These are phyloP conservation scores for Epinotia nisella DNA, from an alignment of 2,888 invertebrate genomes.

Conservation along the genomic window DNA sequence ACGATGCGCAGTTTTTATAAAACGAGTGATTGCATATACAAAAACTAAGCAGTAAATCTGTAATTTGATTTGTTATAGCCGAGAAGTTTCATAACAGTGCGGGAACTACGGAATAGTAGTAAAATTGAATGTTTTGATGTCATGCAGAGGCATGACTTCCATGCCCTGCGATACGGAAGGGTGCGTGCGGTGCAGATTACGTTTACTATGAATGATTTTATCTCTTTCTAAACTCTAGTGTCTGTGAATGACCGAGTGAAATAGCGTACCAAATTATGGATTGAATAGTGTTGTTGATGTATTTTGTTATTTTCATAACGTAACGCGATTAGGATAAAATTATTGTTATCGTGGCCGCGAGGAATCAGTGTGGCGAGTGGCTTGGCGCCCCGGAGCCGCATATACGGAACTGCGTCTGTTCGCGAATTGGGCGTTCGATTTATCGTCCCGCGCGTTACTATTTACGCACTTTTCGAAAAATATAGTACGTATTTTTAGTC, in stretches of 20 bases:
- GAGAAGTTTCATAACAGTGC: slow-evolving; percentile 60
- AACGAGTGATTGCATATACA: slow-evolving; percentile 69
- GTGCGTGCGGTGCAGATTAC: slow-evolving; percentile 79
- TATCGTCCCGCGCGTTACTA: slow-evolving; percentile 68
- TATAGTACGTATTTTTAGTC: slow-evolving; percentile 81
- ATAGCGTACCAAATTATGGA: slow-evolving; percentile 82
- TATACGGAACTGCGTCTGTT: slow-evolving; percentile 55
- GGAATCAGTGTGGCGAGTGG: slow-evolving; percentile 38
- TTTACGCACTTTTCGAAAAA: slow-evolving; percentile 80
- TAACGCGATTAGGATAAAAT: slow-evolving; percentile 70
- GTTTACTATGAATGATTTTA: slow-evolving; percentile 85
- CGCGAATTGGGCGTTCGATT: slow-evolving; percentile 68
- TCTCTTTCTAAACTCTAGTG: slow-evolving; percentile 83
- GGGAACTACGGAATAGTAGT: slow-evolving; percentile 56
- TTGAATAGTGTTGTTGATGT: slow-evolving; percentile 82
- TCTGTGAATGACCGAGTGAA: slow-evolving; percentile 84
- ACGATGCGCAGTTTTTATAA: slow-evolving; percentile 80
- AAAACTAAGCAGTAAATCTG: slow-evolving; percentile 65
- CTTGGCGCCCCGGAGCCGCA: slow-evolving; percentile 38
- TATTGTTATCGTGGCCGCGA: slow-evolving; percentile 68
- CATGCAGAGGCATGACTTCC: slow-evolving; percentile 80
- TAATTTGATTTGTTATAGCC: slow-evolving; percentile 58
- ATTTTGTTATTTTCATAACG: slow-evolving; percentile 71
- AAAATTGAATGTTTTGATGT: slow-evolving; percentile 79
- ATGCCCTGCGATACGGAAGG: slow-evolving; percentile 84